phyloP scores from a whole-genome alignment of 1,140 invertebrate species.

The Lerema accius region DNA sequence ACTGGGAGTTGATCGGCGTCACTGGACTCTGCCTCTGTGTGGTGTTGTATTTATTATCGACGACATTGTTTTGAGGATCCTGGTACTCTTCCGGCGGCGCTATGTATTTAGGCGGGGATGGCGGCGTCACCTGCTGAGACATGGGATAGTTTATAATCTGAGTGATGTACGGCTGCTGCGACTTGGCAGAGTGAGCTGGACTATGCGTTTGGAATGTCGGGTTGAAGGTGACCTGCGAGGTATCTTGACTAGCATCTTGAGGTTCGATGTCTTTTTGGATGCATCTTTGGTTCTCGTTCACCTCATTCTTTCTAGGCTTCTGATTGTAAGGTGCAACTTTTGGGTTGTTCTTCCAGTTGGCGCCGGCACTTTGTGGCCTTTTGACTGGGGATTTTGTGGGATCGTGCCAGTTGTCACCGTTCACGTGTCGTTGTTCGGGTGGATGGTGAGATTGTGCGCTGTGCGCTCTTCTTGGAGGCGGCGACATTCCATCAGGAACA shows the following conservation, averaged over 20 bases:
- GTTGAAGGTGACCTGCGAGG: constrained; percentile 79
- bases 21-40: constrained; percentile 49
- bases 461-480: constrained; percentile 64
- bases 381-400: constrained; percentile 73
- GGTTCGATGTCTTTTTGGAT: constrained; percentile 63
- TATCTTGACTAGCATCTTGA: constrained; percentile 60
- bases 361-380: constrained; percentile 70
- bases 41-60: constrained; percentile 63
- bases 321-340: constrained; percentile 75
- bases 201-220: constrained; percentile 82
- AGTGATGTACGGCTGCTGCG: constrained; percentile 77
- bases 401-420: constrained; percentile 72
- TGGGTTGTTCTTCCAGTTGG: constrained; percentile 76
- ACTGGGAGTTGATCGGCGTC: constrained; percentile 62
- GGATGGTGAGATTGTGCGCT: constrained; percentile 70
- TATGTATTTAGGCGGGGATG: constrained; percentile 74
- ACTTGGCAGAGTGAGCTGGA: constrained; percentile 72
- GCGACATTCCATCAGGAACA: constrained; percentile 68
- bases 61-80: constrained; percentile 66
- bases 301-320: constrained; percentile 72
- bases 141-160: constrained; percentile 80
- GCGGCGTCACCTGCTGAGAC: constrained; percentile 76
- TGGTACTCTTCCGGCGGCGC: constrained; percentile 77
- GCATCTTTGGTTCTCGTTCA: constrained; percentile 65
- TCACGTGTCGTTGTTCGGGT: constrained; percentile 53